Percentiles rank a stretch among this genome's conserved stretches.
Evolutionary conservation across 2,113 vertebrate species (phyloP).

Genomic region (Mesitornis unicolor): DNA sequence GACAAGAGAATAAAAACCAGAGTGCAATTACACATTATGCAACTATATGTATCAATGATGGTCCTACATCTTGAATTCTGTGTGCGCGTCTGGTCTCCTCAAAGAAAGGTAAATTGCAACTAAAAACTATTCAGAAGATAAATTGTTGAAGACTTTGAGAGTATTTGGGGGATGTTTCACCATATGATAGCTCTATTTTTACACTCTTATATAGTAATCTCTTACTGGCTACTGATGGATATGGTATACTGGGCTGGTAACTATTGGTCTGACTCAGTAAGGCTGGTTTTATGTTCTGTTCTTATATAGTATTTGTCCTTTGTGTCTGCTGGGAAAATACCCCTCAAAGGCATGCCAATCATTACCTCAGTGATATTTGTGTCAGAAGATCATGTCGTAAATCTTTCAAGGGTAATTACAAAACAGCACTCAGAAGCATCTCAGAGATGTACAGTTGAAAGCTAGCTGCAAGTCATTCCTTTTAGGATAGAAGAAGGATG

Average conservation of each 20-base stretch:
- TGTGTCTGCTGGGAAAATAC: not conserved
- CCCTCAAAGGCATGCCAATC: not conserved
- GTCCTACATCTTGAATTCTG: not conserved
- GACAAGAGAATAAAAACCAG: not conserved
- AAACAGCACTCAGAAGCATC: not conserved
- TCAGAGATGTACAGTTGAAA: not conserved
- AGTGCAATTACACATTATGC: not conserved
- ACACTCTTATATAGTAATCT: not conserved
- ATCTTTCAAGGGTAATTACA: not conserved
- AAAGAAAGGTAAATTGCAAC: not conserved
- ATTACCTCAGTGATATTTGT: not conserved
- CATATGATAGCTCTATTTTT: not conserved
- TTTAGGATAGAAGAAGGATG: not conserved
- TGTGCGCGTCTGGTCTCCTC: not conserved
- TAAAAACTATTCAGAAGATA: not conserved
- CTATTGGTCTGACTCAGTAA: not conserved
- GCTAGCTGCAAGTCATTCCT: not conserved
- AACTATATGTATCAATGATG: accelerated
- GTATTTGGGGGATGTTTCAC: not conserved
- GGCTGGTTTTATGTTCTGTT: not conserved
- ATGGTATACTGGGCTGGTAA: not conserved
- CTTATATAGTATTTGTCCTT: not conserved
- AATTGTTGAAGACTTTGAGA: not conserved
- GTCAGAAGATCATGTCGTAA: not conserved
- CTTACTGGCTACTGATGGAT: not conserved